phyloP scores from a whole-genome alignment of 2,113 vertebrate species.

The Redunca redunca region DNA sequence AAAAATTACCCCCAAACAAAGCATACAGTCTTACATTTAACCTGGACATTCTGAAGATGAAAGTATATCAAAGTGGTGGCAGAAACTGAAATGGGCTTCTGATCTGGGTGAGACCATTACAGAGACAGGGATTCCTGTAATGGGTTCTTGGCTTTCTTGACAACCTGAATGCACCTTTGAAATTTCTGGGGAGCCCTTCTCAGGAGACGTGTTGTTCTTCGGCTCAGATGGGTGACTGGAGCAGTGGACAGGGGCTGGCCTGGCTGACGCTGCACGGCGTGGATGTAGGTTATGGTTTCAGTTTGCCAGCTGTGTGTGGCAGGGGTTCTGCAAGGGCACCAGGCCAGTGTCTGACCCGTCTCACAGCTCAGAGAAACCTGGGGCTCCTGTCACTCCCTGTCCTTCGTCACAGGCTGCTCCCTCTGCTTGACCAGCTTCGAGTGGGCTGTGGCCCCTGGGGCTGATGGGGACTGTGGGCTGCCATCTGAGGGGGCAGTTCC shows the following conservation, averaged over 20 bases:
- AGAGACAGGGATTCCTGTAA: not conserved
- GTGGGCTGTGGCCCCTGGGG: not conserved
- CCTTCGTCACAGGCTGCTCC: not conserved
- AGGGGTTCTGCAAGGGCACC: not conserved
- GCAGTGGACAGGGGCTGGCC: not conserved
- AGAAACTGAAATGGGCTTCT: not conserved
- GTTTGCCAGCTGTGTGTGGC: not conserved
- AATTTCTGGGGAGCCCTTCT: not conserved
- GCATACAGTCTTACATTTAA: not conserved
- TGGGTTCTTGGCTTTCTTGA: not conserved
- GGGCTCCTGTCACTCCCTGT: not conserved
- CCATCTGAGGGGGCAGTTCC: not conserved
- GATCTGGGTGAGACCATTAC: not conserved
- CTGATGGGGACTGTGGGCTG: not conserved
- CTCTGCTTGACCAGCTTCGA: not conserved
- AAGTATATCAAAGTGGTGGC: not conserved
- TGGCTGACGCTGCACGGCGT: fast-evolving
- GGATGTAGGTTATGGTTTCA: not conserved
- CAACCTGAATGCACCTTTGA: not conserved
- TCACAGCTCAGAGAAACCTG: not conserved
- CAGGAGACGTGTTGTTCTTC: not conserved
- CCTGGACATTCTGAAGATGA: not conserved
- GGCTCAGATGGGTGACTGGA: not conserved
- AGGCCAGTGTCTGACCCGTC: not conserved
- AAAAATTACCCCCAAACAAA: not conserved